A percentile compares a stretch with the other conserved stretches of the same genome.
Evolutionary conservation across 2,888 invertebrate genomes (phyloP).

Genomic region (Heliconius ethilla): DNA sequence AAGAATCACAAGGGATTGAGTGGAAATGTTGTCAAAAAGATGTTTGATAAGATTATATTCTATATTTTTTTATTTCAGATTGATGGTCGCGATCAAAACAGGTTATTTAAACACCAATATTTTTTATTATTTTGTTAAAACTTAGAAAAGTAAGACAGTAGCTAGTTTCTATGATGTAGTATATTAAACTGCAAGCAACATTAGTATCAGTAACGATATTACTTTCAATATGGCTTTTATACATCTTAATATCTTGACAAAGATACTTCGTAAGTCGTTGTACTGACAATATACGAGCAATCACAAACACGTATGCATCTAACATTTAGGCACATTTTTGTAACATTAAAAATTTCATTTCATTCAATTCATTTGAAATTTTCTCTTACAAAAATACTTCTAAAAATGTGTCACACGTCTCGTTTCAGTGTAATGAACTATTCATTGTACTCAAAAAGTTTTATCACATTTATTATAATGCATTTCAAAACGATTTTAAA

Average conservation of each 20-base stretch:
- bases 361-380: constrained; percentile 6
- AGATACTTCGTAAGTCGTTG: background rate
- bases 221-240: background rate
- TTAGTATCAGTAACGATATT: background rate
- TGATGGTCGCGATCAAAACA: too few relatives aligned
- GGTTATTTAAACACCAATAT: too few relatives aligned
- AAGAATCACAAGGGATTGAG: background rate
- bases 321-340: constrained; percentile 24
- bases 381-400: constrained; percentile 25
- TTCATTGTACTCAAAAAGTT: constrained; percentile 33
- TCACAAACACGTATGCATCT: background rate
- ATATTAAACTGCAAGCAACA: constrained; percentile 1
- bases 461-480: constrained; percentile 43
- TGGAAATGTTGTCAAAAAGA: background rate
- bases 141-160: background rate
- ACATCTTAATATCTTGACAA: background rate
- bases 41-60: background rate
- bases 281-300: constrained; percentile 3
- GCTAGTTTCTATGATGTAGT: background rate
- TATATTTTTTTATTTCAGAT: background rate
- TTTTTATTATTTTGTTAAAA: background rate
- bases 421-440: background rate
- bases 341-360: constrained; percentile 20
- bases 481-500: constrained; percentile 37
- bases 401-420: constrained; percentile 2